Conservation (phyloP, 2,113 vertebrate species). For the Delphinus delphis region DNA sequence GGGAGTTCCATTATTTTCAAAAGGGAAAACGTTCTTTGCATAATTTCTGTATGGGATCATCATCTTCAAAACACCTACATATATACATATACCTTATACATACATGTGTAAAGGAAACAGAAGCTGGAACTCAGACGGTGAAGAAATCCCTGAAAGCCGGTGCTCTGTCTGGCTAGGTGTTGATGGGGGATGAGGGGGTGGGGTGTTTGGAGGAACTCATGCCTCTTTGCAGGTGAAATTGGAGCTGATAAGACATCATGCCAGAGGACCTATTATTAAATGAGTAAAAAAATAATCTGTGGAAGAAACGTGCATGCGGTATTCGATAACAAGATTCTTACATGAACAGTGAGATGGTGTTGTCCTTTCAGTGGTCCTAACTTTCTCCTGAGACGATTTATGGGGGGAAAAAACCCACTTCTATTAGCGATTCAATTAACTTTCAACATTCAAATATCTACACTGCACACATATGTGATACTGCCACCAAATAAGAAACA, state of each 20-base stretch:
- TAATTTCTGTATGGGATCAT: background rate
- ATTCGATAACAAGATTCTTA: background rate
- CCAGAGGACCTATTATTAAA: background rate
- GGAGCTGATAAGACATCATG: background rate
- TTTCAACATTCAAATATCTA: slow-evolving; percentile 7
- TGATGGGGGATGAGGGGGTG: background rate
- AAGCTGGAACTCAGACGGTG: background rate
- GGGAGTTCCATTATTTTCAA: background rate
- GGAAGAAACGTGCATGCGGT: background rate
- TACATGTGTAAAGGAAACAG: background rate
- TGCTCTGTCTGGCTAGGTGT: background rate
- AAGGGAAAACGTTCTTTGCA: background rate
- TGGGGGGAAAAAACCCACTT: background rate
- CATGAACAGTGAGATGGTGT: background rate
- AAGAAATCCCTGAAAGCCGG: background rate
- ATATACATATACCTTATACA: background rate
- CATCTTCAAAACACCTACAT: slow-evolving; percentile 2
- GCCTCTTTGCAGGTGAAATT: background rate
- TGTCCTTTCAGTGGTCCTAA: background rate
- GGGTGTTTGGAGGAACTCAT: background rate
- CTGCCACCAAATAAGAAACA: background rate
- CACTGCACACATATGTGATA: background rate
- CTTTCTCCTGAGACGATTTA: background rate
- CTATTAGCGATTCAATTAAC: background rate
- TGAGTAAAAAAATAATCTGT: background rate